Evolutionary conservation across 2,888 invertebrate genomes (phyloP).

Genomic region (Agonopterix arenella): DNA sequence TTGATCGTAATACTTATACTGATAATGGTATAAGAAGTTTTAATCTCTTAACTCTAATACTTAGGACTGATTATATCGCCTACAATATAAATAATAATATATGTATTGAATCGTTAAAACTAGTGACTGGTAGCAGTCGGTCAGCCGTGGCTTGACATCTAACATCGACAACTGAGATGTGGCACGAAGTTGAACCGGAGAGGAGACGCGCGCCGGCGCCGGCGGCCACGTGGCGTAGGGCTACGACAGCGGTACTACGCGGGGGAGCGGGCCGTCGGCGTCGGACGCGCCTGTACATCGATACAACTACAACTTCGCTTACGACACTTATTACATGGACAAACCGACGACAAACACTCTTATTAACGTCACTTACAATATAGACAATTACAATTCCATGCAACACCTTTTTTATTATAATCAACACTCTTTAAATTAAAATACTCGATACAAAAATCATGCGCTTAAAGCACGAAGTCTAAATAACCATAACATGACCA

Average conservation of each 20-base stretch:
- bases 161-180: conserved; percentile 31
- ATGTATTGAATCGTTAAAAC: conserved; percentile 46
- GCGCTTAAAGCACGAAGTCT: conserved; percentile 66
- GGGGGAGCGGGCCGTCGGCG: too few species aligned
- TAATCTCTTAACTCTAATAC: conserved; percentile 62
- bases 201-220: too few species aligned
- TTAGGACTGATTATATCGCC: conserved; percentile 51
- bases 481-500: conserved; percentile 41
- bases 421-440: conserved; percentile 49
- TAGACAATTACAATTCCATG: conserved; percentile 52
- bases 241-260: neutral
- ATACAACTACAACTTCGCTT: neutral
- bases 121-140: conserved; percentile 68
- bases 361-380: conserved; percentile 31
- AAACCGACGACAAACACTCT: conserved; percentile 21
- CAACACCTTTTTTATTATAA: conserved; percentile 38
- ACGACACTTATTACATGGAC: neutral
- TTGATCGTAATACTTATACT: conserved; percentile 72
- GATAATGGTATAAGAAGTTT: conserved; percentile 69
- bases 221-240: neutral
- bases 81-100: conserved; percentile 65
- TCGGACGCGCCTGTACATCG: too few species aligned
- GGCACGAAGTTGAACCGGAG: conserved; percentile 24
- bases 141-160: conserved; percentile 57
- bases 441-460: conserved; percentile 59